Percentiles rank a stretch among this genome's conserved stretches.
These are phyloP conservation scores for Glyptemys insculpta DNA, from an alignment of 2,797 vertebrate species.

Conservation along the genomic window DNA sequence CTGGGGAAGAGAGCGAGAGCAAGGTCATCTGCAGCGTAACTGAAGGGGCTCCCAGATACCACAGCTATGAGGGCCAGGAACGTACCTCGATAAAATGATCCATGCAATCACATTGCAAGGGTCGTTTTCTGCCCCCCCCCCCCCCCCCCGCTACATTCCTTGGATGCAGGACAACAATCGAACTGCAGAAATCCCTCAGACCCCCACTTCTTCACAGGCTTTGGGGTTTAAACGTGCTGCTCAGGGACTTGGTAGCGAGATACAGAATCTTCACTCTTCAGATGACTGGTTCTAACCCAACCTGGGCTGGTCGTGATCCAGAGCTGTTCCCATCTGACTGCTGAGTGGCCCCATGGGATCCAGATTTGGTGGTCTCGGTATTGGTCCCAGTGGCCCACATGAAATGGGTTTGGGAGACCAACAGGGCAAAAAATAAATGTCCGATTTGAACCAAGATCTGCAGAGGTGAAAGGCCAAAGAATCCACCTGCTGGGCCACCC, in stretches of 20 bases:
- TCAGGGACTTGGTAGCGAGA: background rate
- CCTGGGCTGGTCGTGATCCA: background rate
- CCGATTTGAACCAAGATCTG: background rate
- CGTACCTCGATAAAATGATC: background rate
- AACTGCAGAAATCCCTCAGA: background rate
- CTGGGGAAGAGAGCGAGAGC: slow-evolving; percentile 14
- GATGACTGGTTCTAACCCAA: background rate
- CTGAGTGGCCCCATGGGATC: background rate
- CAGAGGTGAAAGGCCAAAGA: background rate
- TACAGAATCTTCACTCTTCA: background rate
- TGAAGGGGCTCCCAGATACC: background rate
- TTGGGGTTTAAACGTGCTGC: too few species aligned
- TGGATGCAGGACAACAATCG: background rate
- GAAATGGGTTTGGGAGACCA: background rate
- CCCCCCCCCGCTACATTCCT: background rate
- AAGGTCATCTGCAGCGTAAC: background rate
- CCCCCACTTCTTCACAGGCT: background rate
- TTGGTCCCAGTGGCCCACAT: background rate
- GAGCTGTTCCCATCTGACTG: background rate
- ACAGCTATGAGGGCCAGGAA: background rate
- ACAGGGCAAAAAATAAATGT: background rate
- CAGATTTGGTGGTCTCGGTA: background rate
- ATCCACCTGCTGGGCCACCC: background rate
- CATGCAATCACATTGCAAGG: background rate
- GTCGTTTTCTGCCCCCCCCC: too few species aligned